These are phyloP conservation scores for Acropternis orthonyx DNA, from an alignment of 2,797 vertebrate genomes.

Conservation along the genomic window DNA sequence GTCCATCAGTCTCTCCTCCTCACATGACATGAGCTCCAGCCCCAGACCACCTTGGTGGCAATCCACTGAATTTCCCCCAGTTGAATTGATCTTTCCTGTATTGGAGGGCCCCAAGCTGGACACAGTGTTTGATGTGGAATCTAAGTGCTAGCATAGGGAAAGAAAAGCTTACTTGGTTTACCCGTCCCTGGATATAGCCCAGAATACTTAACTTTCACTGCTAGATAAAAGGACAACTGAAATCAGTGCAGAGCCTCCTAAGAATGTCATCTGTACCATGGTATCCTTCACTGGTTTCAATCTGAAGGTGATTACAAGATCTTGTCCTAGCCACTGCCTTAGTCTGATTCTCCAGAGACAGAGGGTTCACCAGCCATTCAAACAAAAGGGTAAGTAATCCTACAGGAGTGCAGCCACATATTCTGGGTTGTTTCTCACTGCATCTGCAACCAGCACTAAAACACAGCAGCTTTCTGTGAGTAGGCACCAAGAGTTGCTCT, in stretches of 20 bases:
- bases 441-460: neutral
- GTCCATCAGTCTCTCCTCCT: neutral
- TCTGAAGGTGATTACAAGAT: neutral
- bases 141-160: neutral
- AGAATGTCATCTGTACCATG: neutral
- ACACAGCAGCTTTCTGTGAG: neutral
- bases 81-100: neutral
- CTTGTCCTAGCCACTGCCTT: neutral
- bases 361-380: neutral
- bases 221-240: neutral
- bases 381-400: neutral
- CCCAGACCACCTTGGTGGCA: neutral
- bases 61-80: neutral
- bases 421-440: neutral
- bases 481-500: fast-evolving
- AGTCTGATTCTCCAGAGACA: neutral
- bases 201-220: neutral
- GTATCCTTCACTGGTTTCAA: neutral
- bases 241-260: neutral
- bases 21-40: neutral
- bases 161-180: neutral
- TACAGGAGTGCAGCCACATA: neutral
- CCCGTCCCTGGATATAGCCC: neutral
- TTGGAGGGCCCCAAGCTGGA: neutral
- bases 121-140: neutral